phyloP scores from a whole-genome alignment of 2,113 vertebrate species.

The Lepidothrix coronata region DNA sequence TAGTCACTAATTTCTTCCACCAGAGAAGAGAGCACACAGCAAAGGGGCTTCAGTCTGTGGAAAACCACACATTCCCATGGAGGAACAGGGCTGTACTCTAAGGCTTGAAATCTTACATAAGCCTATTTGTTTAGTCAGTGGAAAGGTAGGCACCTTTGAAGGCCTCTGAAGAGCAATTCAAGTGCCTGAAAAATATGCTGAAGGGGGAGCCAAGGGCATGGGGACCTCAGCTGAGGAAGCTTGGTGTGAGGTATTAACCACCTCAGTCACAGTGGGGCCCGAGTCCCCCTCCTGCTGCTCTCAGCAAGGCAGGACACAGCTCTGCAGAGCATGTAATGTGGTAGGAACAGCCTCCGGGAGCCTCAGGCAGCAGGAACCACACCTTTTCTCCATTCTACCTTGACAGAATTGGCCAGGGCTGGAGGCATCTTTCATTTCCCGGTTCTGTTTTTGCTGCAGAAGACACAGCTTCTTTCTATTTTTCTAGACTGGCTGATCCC shows the following conservation, averaged over 20 bases:
- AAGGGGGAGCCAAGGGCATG: neutral
- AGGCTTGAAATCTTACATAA: slow-evolving; percentile 20
- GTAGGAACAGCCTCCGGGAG: neutral
- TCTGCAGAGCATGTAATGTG: neutral
- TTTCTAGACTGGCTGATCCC: slow-evolving; percentile 58
- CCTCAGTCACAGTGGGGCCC: neutral
- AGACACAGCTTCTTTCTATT: slow-evolving; percentile 53
- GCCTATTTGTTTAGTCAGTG: slow-evolving; percentile 19
- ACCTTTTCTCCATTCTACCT: slow-evolving; percentile 5
- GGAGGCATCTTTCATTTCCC: slow-evolving; percentile 54
- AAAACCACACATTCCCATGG: neutral
- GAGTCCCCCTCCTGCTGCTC: neutral
- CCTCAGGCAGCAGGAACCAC: neutral
- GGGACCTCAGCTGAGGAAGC: neutral
- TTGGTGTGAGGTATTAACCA: neutral
- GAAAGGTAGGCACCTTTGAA: slow-evolving; percentile 15
- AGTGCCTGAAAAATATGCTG: neutral
- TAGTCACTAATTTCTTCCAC: neutral
- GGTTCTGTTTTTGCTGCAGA: slow-evolving; percentile 50
- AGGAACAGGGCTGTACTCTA: neutral
- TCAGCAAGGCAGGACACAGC: neutral
- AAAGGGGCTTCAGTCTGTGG: neutral
- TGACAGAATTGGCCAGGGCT: neutral
- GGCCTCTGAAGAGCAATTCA: slow-evolving; percentile 8
- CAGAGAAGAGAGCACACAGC: neutral